Base-by-base conservation (phyloP, 2,888 invertebrate genomes). In the Crematogaster levior region DNA sequence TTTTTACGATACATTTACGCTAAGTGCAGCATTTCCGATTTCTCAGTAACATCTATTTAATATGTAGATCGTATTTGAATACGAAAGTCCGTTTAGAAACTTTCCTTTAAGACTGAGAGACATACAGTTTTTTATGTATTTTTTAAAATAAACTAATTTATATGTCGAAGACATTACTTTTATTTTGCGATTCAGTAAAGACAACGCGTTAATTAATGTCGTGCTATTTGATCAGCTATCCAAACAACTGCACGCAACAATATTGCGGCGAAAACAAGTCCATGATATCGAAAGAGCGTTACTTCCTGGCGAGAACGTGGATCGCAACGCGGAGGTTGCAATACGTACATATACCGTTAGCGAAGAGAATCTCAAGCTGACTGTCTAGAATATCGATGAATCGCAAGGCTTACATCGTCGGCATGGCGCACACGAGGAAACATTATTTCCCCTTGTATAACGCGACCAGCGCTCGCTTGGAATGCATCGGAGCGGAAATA, bases 361-460 rank as follows among this genome's bases (percentile, higher is more conserved):
- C 68, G 21, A 34, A 56, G 77, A 43, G 77, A 68, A 56, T 68
- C 77, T 77, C 56, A 43, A 77, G 68, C 68, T 43, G 77, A 77
- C 66, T 77, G 70, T 68, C 77, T 56, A 56, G 77, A 77, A 77
- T 77, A 77, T 77, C 77, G 77, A 77, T 77, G 56, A 77, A 68
- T 68, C 43, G 56, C 70, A 68, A 56, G 70, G 51, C 65, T 65
- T 65, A 65, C 65, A 37, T 75, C 37, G 65, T 21, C 77, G 53
- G 30, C 66, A 40, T 56, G 21, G 56, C 56, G 40, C 60, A 48
- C 73, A 27, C 43, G 53, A 56, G 77, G 56, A 68, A 77, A 77
- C 77, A 77, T 77, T 77, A 77, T 77, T 77, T 77, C 56, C 21
- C 43, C 68, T 77, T 77, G 56, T 43, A 77, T 56, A 68, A 68